Conservation (phyloP, 2,888 invertebrate species). For the Epinotia bilunana region DNA sequence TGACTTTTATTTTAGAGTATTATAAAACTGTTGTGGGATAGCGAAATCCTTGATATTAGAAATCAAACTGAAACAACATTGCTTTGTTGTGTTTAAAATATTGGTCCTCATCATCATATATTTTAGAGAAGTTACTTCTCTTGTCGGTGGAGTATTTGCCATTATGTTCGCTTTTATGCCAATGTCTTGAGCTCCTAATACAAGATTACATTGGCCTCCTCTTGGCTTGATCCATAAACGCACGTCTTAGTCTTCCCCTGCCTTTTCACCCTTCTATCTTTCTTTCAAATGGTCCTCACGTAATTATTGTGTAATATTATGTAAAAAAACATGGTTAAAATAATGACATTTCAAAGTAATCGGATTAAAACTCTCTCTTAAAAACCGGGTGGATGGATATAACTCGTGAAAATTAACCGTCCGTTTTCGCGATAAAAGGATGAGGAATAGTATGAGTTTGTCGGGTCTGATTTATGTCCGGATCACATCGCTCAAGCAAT, state of each 20-base stretch:
- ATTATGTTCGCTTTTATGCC: too few relatives aligned
- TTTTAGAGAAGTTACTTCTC: too few relatives aligned
- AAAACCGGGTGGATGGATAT: constrained; percentile 10
- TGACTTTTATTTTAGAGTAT: background rate
- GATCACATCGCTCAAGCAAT: constrained; percentile 71
- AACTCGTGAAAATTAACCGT: constrained; percentile 47
- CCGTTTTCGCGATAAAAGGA: constrained; percentile 57
- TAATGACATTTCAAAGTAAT: background rate
- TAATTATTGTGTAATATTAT: background rate
- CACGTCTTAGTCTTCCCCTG: too few relatives aligned
- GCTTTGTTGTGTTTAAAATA: too few relatives aligned
- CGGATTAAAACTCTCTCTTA: constrained; percentile 12
- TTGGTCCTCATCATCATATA: too few relatives aligned
- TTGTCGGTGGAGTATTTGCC: too few relatives aligned
- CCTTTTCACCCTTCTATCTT: too few relatives aligned
- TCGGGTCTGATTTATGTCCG: constrained; percentile 71
- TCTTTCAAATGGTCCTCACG: too few relatives aligned
- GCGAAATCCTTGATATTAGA: background rate
- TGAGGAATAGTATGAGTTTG: constrained; percentile 59
- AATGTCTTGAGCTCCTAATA: too few relatives aligned
- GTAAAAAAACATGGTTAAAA: background rate
- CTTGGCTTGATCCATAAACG: too few relatives aligned
- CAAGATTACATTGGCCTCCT: too few relatives aligned
- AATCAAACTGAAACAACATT: too few relatives aligned
- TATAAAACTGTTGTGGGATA: background rate